These are phyloP conservation scores for Ctenomys sociabilis DNA, from an alignment of 2,113 vertebrate species.

Conservation along the genomic window DNA sequence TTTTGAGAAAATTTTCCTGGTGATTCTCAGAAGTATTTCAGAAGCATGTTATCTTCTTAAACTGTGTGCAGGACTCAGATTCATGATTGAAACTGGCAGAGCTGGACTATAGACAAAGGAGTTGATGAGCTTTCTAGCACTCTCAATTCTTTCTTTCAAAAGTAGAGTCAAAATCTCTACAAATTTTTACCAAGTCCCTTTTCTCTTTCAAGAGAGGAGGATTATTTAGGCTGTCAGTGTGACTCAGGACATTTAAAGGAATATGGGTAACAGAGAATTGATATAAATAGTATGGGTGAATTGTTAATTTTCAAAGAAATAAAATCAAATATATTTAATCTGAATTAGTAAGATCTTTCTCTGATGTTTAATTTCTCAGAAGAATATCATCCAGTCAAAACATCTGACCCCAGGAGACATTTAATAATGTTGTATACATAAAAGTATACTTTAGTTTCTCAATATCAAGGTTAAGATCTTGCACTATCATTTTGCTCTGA, in stretches of 20 bases:
- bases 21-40: not conserved
- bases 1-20: not conserved
- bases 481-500: not conserved
- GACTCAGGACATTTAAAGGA: not conserved
- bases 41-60: not conserved
- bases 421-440: not conserved
- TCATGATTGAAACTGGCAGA: too few species aligned
- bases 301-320: constrained; percentile 41
- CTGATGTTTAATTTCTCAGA: not conserved
- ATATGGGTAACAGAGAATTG: not conserved
- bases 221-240: not conserved
- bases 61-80: not conserved
- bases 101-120: not conserved
- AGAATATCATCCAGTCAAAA: not conserved
- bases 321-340: not conserved
- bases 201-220: not conserved
- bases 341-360: not conserved
- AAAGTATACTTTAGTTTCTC: not conserved
- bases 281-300: not conserved
- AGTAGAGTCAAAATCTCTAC: not conserved
- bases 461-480: constrained; percentile 13
- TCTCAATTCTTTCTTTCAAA: not conserved
- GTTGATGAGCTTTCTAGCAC: not conserved
- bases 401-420: not conserved
- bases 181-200: not conserved